Evolutionary conservation across 2,888 invertebrate genomes (phyloP), one percentile per base, ranked within the genome.

Genomic region (Ctena decussata): DNA sequence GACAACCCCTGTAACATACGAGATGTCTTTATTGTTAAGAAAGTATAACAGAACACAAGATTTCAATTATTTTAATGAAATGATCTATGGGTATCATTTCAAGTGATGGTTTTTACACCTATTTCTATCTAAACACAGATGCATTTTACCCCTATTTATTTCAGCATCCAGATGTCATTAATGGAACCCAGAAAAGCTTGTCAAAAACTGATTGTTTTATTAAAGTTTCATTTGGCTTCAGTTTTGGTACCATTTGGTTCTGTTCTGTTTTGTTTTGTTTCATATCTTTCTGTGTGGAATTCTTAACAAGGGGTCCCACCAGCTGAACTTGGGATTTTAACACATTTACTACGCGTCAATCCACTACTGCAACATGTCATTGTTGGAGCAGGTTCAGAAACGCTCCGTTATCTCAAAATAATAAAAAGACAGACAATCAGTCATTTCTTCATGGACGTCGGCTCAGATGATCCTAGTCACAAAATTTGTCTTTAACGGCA

Each of bases 181-280:
- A 35, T 32, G 65, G 18, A 65, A 35, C 65, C 35, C 18, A 21
- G 35, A 35, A 65, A 65, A 32, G 8, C 65, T 65, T 65, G 65
- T 65, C 65, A 65, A 65, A 65, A 35, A 18, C 32, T 35, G 65
- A 65, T 65, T 65, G 65, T 65, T 65, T 65, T 65, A 65, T 65
- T 32, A 11, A 35, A 57, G 57, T 57, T 57, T 57, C 27, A 57
- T 57, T 30, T 57, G 57, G 30, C 57, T 21, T n/a, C n/a, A 21
- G 46, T 57, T 57, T 57, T 57, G n/a, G 30, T 24, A 27, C 6
- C 57, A 12, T 57, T 57, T 57, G 5, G 46, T n/a, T n/a, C n/a
- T n/a, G n/a, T n/a, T n/a, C n/a, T n/a, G n/a, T n/a, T n/a, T n/a
- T n/a, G n/a, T n/a, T n/a, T n/a, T n/a, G n/a, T n/a, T n/a, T n/a